Evolutionary conservation across 2,113 vertebrate species (phyloP).

Genomic region (Emydocephalus ijimae): DNA sequence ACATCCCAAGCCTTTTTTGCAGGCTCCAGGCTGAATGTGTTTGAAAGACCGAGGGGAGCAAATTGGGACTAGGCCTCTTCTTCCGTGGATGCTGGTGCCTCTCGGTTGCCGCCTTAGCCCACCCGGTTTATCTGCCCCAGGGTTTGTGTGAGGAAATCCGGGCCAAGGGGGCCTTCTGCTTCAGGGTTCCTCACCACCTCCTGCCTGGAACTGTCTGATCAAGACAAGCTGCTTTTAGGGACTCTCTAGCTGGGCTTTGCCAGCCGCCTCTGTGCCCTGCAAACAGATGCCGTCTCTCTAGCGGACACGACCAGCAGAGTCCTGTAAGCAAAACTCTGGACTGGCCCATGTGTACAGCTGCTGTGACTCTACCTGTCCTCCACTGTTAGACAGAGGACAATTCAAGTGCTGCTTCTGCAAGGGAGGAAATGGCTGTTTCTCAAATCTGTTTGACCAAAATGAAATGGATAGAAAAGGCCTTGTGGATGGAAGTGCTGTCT

Average conservation of each 20-base stretch:
- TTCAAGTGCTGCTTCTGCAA: neutral
- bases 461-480: neutral
- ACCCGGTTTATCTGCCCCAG: slow-evolving; percentile 30
- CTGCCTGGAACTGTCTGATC: slow-evolving; percentile 20
- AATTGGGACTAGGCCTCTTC: neutral
- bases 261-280: neutral
- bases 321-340: neutral
- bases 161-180: slow-evolving; percentile 17
- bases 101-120: neutral
- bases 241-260: neutral
- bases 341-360: neutral
- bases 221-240: neutral
- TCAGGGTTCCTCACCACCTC: slow-evolving; percentile 3
- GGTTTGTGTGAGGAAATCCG: neutral
- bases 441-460: neutral
- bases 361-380: neutral
- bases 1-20: no score
- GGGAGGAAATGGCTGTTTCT: neutral
- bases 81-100: neutral
- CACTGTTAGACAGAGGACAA: neutral
- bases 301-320: neutral
- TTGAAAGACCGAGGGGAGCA: neutral
- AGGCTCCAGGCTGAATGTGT: neutral
- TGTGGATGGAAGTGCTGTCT: neutral
- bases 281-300: neutral